Evolutionary conservation across 2,113 vertebrate genomes (phyloP), one percentile per base, ranked within the genome.

Genomic region (Scomber japonicus): DNA sequence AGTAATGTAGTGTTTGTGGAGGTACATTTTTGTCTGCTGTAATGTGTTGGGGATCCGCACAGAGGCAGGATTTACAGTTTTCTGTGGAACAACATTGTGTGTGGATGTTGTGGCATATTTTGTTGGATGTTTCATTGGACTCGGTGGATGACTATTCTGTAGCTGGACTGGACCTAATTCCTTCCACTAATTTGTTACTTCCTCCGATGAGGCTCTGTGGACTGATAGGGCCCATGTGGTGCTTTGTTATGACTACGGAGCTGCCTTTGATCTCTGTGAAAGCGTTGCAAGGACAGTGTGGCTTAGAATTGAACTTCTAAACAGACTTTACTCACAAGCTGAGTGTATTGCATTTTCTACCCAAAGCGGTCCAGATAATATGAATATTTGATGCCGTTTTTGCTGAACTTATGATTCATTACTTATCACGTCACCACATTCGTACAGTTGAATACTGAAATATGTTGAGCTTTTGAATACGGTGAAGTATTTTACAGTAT

Each of bases 161-260:
- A n/a, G 75, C 50, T 31, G 48, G 53, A 64, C n/a, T 17, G 63
- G n/a, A 27, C 61, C 69, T 17, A 27, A 76, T 75, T 40, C 56
- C 61, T 40, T 49, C 54, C 65, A 71, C 71, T 93, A 89, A 88
- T 84, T 81, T 74, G 87, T 92, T 82, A 57, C 84, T 90, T 92
- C 89, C 90, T 76, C 46, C 62, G 0, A 48, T 67, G 50, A 65
- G 72, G 54, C 62, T 80, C 61, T 55, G 79, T 44, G 50, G 46
- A 27, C 48, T 46, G 81, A 82, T 17, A 24, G 56, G 57, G 13
- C 69, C 53, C 71, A 35, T 55, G 21, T 69, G 82, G 80, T 0
- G 0, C 61, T 44, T 82, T 81, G 75, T 85, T 80, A 2, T 77
- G 80, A 17, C 67, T 79, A 19, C 3, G 17, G 40, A 78, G 69